Evolutionary conservation across 2,888 invertebrate genomes (phyloP).

Genomic region (Tuta absoluta): DNA sequence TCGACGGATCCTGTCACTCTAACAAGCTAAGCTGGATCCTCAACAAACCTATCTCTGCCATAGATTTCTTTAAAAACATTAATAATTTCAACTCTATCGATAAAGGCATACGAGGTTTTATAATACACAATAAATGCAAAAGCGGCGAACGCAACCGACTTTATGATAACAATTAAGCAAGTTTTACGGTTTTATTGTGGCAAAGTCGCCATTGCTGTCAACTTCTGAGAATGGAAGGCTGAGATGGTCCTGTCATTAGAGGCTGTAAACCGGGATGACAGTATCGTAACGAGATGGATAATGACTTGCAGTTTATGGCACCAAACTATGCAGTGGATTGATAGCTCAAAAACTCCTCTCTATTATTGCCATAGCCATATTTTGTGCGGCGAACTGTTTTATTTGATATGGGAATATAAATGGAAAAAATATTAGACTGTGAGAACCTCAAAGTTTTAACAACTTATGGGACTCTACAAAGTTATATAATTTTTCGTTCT

Average conservation of each 20-base stretch:
- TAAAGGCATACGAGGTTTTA: background rate
- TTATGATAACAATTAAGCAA: slow-evolving; percentile 70
- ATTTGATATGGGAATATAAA: slow-evolving; percentile 6
- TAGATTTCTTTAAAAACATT: background rate
- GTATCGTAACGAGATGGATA: slow-evolving; percentile 66
- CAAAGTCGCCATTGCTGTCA: slow-evolving; percentile 61
- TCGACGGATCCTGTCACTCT: slow-evolving; percentile 52
- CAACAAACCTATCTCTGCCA: slow-evolving; percentile 24
- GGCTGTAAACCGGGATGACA: slow-evolving; percentile 72
- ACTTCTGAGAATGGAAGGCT: slow-evolving; percentile 69
- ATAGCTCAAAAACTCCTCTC: slow-evolving; percentile 16
- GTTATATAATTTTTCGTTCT: background rate
- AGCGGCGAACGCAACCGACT: slow-evolving; percentile 51
- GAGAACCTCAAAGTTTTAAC: background rate
- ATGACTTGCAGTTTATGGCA: slow-evolving; percentile 60
- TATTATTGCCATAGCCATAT: background rate
- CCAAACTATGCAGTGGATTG: slow-evolving; percentile 39
- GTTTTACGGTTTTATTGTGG: slow-evolving; percentile 73
- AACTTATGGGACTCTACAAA: background rate
- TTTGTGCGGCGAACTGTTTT: background rate
- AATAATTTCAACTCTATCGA: slow-evolving; percentile 27
- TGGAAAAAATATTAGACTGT: background rate
- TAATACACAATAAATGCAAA: background rate
- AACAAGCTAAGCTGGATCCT: slow-evolving; percentile 51
- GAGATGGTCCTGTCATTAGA: slow-evolving; percentile 63